Evolutionary conservation across 2,888 invertebrate genomes (phyloP).

Genomic region (Acholoe squamosa): DNA sequence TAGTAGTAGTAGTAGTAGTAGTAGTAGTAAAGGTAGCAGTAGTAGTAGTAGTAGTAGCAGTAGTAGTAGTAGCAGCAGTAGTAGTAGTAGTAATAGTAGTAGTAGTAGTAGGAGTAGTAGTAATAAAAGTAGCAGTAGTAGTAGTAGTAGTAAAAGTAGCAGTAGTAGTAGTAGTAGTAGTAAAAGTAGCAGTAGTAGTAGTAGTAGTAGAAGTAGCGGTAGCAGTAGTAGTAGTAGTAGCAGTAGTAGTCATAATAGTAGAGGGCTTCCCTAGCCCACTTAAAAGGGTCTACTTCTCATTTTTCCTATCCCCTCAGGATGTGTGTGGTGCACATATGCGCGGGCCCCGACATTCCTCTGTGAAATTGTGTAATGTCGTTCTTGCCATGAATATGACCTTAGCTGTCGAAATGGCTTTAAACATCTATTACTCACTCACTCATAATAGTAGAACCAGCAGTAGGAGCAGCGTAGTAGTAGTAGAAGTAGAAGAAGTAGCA

Average conservation of each 20-base stretch:
- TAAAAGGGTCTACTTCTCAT: too few relatives aligned
- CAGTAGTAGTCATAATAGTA: too few relatives aligned
- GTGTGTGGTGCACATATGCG: too few relatives aligned
- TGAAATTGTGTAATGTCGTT: too few relatives aligned
- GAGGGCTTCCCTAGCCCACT: too few relatives aligned
- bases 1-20: slow-evolving; percentile 67
- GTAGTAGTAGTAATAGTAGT: slow-evolving; percentile 50
- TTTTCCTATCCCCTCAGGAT: too few relatives aligned
- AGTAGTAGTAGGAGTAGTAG: too few relatives aligned
- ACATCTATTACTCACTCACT: too few relatives aligned
- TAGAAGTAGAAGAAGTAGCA: slow-evolving; percentile 66
- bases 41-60: slow-evolving; percentile 67
- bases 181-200: slow-evolving; percentile 67
- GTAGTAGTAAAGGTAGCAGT: slow-evolving; percentile 66
- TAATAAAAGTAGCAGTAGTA: slow-evolving; percentile 64
- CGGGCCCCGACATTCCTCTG: too few relatives aligned
- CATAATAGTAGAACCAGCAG: too few relatives aligned
- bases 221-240: slow-evolving; percentile 62
- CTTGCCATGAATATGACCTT: too few relatives aligned
- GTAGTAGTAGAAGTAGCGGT: slow-evolving; percentile 67
- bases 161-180: slow-evolving; percentile 67
- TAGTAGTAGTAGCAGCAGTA: slow-evolving; percentile 58
- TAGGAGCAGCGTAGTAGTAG: slow-evolving; percentile 67
- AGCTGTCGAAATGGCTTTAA: too few relatives aligned
- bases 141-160: slow-evolving; percentile 65